Conservation (phyloP, 1,140 invertebrate species). For the Acromyrmex echinatior region DNA sequence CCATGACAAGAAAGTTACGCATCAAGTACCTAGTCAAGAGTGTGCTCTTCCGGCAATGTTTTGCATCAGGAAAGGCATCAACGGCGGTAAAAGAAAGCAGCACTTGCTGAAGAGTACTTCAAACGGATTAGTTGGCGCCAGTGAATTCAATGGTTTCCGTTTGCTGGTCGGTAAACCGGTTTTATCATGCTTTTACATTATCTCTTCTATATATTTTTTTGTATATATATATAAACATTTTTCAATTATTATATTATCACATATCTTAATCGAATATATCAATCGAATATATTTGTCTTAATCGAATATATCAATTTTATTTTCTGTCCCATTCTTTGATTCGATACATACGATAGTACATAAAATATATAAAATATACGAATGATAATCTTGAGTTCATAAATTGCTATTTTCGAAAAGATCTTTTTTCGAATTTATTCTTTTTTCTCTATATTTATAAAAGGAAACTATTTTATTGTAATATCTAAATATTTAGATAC, state of each 20-base stretch:
- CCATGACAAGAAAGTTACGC: constrained; percentile 66
- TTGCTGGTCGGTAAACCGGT: constrained; percentile 54
- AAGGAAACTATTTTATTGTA: neutral
- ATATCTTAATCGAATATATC: neutral
- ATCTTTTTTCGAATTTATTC: neutral
- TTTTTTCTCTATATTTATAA: neutral
- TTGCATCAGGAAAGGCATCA: constrained; percentile 69
- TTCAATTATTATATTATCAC: neutral
- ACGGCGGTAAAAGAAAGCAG: constrained; percentile 61
- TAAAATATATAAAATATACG: neutral
- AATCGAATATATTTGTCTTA: too few species aligned
- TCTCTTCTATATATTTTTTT: neutral
- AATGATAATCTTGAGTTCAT: neutral
- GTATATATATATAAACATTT: too few species aligned
- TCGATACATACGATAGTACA: too few species aligned
- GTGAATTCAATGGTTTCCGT: constrained; percentile 69
- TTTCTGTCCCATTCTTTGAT: neutral
- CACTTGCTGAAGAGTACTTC: constrained; percentile 70
- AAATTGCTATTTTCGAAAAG: neutral
- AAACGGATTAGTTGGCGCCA: constrained; percentile 77
- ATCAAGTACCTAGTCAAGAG: constrained; percentile 77
- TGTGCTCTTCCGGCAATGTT: constrained; percentile 78
- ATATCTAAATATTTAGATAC: too few species aligned
- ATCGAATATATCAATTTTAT: neutral
- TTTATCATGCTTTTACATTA: constrained; percentile 28